A percentile compares a stretch with the other conserved stretches of the same genome.
Evolutionary conservation across 1,140 invertebrate species (phyloP).

Genomic region (Bombus vancouverensis): DNA sequence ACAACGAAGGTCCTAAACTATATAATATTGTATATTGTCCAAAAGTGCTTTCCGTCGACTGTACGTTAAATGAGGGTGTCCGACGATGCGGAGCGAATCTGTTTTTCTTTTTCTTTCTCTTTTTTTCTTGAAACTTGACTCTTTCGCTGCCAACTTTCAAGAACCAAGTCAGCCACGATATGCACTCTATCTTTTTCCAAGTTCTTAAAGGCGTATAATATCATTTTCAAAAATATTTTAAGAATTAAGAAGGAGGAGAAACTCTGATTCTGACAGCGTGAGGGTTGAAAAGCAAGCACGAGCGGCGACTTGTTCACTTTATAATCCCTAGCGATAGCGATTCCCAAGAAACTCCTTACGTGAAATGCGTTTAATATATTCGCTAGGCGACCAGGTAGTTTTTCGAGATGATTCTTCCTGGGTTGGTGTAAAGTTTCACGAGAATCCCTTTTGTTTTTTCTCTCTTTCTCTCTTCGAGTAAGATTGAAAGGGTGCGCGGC

Average conservation of each 20-base stretch:
- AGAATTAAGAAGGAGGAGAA: background rate
- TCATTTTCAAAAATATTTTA: background rate
- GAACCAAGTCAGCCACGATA: too few species aligned
- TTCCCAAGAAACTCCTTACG: slow-evolving; percentile 1
- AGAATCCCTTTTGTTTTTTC: slow-evolving; percentile 10
- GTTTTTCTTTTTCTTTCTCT: background rate
- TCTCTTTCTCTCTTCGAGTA: slow-evolving; percentile 61
- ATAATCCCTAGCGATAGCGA: slow-evolving; percentile 42
- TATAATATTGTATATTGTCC: slow-evolving; percentile 57
- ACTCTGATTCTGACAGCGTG: background rate
- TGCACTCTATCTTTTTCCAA: too few species aligned
- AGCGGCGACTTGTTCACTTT: slow-evolving; percentile 53
- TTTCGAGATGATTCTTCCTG: slow-evolving; percentile 48
- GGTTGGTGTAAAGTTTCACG: slow-evolving; percentile 52
- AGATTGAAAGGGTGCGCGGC: slow-evolving; percentile 74
- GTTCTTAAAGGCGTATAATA: too few species aligned
- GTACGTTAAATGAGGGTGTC: slow-evolving; percentile 49
- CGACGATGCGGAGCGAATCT: slow-evolving; percentile 30
- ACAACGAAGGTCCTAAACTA: slow-evolving; percentile 49
- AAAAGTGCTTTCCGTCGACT: slow-evolving; percentile 75
- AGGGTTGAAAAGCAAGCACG: slow-evolving; percentile 37
- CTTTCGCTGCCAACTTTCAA: slow-evolving; percentile 4
- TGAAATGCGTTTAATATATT: slow-evolving; percentile 60
- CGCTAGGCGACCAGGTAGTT: slow-evolving; percentile 47
- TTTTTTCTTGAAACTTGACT: background rate